Percentiles rank a stretch among this genome's conserved stretches.
These are phyloP conservation scores for Habroteleia sp. DNA, from an alignment of 2,888 invertebrate genomes.

Conservation along the genomic window DNA sequence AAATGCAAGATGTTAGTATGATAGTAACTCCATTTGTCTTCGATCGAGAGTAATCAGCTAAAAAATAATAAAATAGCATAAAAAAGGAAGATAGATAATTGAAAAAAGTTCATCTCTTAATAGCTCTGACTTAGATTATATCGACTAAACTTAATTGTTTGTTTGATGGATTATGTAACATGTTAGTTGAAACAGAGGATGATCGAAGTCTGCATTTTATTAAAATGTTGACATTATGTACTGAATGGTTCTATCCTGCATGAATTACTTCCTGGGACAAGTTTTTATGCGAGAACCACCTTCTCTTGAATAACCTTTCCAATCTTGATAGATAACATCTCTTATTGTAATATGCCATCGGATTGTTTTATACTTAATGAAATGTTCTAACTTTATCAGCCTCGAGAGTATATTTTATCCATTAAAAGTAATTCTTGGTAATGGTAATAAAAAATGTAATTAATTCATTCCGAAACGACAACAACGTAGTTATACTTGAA, in stretches of 20 bases:
- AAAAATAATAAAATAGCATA: constrained; percentile 13
- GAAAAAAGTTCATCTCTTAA: constrained; percentile 48
- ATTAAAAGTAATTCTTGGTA: constrained; percentile 6
- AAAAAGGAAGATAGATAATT: constrained; percentile 45
- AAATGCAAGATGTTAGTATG: constrained; percentile 56
- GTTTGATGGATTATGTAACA: constrained; percentile 43
- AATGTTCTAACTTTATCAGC: constrained; percentile 13
- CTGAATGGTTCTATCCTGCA: constrained; percentile 34
- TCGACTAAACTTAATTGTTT: constrained; percentile 41
- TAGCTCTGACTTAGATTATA: constrained; percentile 36
- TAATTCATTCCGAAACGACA: constrained; percentile 18
- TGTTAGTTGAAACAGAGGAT: constrained; percentile 23
- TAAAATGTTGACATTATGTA: constrained; percentile 44
- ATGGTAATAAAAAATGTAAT: constrained; percentile 18
- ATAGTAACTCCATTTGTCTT: constrained; percentile 60
- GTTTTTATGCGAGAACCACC: constrained; percentile 7
- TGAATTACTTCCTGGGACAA: constrained; percentile 43
- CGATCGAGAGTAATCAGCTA: constrained; percentile 53
- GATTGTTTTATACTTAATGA: constrained; percentile 26
- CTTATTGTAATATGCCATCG: constrained; percentile 6
- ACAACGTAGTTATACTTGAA: constrained; percentile 4
- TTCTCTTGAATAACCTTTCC: constrained; percentile 3
- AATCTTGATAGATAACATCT: constrained; percentile 36
- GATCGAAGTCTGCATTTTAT: constrained; percentile 39
- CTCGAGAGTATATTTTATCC: constrained; percentile 4